Evolutionary conservation across 2,113 vertebrate genomes (phyloP), one percentile per base, ranked within the genome.

Genomic region (Gambusia holbrooki): DNA sequence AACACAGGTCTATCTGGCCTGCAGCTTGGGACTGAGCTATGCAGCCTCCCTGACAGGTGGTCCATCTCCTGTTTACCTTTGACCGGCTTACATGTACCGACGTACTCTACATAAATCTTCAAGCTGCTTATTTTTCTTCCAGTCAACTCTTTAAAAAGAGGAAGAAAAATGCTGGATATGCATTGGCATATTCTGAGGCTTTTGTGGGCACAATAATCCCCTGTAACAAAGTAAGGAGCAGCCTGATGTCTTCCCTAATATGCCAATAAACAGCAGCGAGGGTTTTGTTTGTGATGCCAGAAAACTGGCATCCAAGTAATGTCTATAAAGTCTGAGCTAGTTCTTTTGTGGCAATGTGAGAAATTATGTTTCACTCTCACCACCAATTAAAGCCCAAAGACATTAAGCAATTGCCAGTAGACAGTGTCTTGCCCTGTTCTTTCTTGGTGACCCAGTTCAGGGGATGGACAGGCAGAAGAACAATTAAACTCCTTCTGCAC

Each of bases 81-180:
- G 48, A 71, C 45, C 71, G 64, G 28, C 73, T 74, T 63, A 48
- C 65, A 80, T 66, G 42, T 75, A 87, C 83, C 87, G 84, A n/a
- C 40, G 35, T 80, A 87, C 89, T 74, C 54, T 65, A 83, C 75
- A 79, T 61, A 48, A 64, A 66, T 33, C 14, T 79, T 83, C 81
- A 80, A 85, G 73, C 79, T 73, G 74, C 61, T 81, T 87, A 77
- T 86, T 92, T 78, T 79, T 71, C 54, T 87, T 79, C 45, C 40
- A 82, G 62, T 80, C 72, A 86, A 72, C 64, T 42, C 69, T 62
- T 67, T 29, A 78, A 77, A 76, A 66, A 79, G 35, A 58, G 29
- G 77, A 73, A 76, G 58, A 42, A 64, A 71, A 61, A 82, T 80
- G 54, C 65, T 27, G 14, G 62, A 64, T 13, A 73, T 11, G 25